Evolutionary conservation across 2,888 invertebrate species (phyloP).

Genomic region (Opisthograptis luteolata): DNA sequence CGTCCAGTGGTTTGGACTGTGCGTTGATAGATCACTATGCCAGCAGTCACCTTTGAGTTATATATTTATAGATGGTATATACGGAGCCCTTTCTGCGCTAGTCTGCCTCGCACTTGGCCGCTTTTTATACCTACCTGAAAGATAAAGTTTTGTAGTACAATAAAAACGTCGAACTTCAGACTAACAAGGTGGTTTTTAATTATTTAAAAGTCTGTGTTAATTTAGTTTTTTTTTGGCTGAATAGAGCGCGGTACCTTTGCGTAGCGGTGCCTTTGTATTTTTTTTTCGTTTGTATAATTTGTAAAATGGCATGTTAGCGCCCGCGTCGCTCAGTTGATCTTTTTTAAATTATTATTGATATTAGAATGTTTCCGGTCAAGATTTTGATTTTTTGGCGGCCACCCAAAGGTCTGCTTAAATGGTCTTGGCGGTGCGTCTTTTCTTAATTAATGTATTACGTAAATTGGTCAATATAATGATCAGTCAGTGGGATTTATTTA

Average conservation of each 20-base stretch:
- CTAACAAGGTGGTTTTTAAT: conserved; percentile 81
- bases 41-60: no score
- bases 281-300: conserved; percentile 76
- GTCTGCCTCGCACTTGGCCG: no score
- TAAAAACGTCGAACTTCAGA: conserved; percentile 63
- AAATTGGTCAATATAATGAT: not conserved
- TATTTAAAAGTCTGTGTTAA: conserved; percentile 78
- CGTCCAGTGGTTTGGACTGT: no score
- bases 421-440: not conserved
- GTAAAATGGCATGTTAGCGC: conserved; percentile 82
- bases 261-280: conserved; percentile 58
- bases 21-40: no score
- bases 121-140: no score
- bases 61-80: no score
- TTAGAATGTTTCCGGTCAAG: conserved; percentile 68
- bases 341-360: conserved; percentile 71
- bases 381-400: conserved; percentile 23
- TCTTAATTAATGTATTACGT: not conserved
- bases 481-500: no score
- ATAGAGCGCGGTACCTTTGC: conserved; percentile 68
- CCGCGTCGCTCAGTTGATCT: conserved; percentile 69
- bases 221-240: conserved; percentile 66
- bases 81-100: no score
- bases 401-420: conserved; percentile 13
- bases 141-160: conserved; percentile 43